These are phyloP conservation scores for Oryzias celebensis DNA, from an alignment of 2,113 vertebrate genomes.

Conservation along the genomic window DNA sequence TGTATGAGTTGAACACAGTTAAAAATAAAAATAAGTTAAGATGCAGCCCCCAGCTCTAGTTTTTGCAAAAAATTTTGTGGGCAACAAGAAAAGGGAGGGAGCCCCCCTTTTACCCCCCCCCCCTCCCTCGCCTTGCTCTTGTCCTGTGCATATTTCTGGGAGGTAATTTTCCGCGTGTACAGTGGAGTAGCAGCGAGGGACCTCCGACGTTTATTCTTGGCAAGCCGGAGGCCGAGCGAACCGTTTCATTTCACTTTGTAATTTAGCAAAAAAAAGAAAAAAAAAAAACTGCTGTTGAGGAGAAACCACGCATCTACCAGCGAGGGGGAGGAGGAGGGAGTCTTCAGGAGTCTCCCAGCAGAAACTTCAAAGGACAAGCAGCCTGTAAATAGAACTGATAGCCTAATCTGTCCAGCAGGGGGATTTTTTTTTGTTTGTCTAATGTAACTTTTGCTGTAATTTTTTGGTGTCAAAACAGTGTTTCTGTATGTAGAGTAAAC, in stretches of 20 bases:
- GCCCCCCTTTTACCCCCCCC: no score
- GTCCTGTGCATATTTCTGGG: constrained; percentile 60
- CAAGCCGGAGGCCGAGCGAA: constrained; percentile 44
- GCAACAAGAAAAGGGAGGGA: constrained; percentile 17
- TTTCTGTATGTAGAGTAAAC: constrained; percentile 71
- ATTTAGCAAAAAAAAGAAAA: constrained; percentile 46
- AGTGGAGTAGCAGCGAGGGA: constrained; percentile 45
- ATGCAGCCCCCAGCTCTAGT: constrained; percentile 43
- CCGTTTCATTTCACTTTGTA: constrained; percentile 64
- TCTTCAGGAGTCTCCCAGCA: neutral
- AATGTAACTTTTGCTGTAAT: constrained; percentile 70
- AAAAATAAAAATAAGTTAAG: constrained; percentile 17
- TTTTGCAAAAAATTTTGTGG: constrained; percentile 5
- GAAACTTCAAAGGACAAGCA: constrained; percentile 23
- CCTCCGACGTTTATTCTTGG: constrained; percentile 31
- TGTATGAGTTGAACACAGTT: no score
- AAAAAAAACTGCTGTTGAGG: constrained; percentile 40
- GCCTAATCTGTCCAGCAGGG: constrained; percentile 70
- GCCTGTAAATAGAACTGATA: constrained; percentile 69
- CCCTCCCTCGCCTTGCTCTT: constrained; percentile 12
- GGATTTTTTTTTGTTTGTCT: neutral
- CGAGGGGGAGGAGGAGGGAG: constrained; percentile 11
- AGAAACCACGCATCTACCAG: constrained; percentile 50
- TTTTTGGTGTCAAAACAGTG: constrained; percentile 65
- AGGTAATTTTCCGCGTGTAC: constrained; percentile 42